These are phyloP conservation scores for Cervus canadensis DNA, from an alignment of 2,113 vertebrate genomes.

Conservation along the genomic window DNA sequence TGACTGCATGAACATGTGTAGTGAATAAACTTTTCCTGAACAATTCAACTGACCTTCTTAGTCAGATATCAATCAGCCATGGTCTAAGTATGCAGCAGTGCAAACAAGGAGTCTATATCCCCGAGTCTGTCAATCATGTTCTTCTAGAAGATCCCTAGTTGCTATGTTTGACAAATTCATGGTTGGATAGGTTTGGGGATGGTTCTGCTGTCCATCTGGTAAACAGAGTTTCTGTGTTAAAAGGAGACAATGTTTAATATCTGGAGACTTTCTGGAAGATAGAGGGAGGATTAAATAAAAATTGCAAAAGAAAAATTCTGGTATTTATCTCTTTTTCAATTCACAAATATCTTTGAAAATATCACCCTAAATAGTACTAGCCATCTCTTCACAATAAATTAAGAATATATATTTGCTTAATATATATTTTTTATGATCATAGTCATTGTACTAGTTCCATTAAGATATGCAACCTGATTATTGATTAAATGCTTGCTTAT, in stretches of 20 bases:
- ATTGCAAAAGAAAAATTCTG: neutral
- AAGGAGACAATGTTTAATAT: neutral
- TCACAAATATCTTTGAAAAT: constrained; percentile 27
- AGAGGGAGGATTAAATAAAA: neutral
- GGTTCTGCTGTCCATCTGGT: neutral
- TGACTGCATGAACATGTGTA: neutral
- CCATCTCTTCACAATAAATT: constrained; percentile 31
- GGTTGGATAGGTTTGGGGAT: neutral
- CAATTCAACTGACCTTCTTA: neutral
- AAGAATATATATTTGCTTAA: constrained; percentile 37
- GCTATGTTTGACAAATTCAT: constrained; percentile 35
- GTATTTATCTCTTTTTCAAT: constrained; percentile 7
- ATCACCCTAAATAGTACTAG: neutral
- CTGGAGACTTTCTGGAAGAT: neutral
- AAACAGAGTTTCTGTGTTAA: neutral
- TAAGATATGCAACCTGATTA: constrained; percentile 37
- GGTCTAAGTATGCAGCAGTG: neutral
- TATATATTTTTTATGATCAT: constrained; percentile 35
- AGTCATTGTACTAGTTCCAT: constrained; percentile 30
- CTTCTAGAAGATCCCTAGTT: constrained; percentile 4
- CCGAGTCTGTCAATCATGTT: neutral
- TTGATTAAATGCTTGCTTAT: constrained; percentile 69
- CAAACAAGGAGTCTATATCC: neutral
- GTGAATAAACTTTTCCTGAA: constrained; percentile 13
- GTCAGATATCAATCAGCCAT: neutral